phyloP scores from a whole-genome alignment of 2,797 vertebrate species.

The Sebastes alutus region DNA sequence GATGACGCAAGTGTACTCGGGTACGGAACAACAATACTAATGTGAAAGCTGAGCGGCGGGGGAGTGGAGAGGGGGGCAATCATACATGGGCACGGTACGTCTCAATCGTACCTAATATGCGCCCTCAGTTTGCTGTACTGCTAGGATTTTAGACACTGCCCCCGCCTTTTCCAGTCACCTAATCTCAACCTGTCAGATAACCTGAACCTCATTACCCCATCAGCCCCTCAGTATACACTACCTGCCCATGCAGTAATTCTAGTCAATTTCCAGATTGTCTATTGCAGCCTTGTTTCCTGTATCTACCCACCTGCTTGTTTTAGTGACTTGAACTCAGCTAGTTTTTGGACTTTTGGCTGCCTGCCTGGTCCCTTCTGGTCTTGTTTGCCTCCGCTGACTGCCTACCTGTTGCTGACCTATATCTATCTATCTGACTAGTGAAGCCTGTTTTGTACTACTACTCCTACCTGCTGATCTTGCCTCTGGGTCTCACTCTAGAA shows the following conservation, averaged over 20 bases:
- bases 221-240: not conserved
- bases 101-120: too few relatives aligned
- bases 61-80: too few relatives aligned
- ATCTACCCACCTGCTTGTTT: constrained; percentile 9
- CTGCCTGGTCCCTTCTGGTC: constrained; percentile 47
- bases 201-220: not conserved
- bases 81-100: too few relatives aligned
- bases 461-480: not conserved
- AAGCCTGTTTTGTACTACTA: not conserved
- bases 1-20: too few relatives aligned
- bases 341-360: constrained; percentile 56
- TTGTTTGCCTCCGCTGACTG: constrained; percentile 49
- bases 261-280: not conserved
- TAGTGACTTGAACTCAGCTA: constrained; percentile 39
- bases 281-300: constrained; percentile 8
- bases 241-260: not conserved
- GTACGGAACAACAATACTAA: too few relatives aligned
- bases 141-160: not conserved
- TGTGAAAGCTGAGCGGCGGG: too few relatives aligned
- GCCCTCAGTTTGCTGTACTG: not conserved
- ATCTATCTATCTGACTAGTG: not conserved
- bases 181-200: not conserved
- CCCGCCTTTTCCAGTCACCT: not conserved
- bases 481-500: not conserved
- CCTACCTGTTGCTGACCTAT: constrained; percentile 53